Evolutionary conservation across 2,113 vertebrate genomes (phyloP).

Genomic region (Sturnus vulgaris): DNA sequence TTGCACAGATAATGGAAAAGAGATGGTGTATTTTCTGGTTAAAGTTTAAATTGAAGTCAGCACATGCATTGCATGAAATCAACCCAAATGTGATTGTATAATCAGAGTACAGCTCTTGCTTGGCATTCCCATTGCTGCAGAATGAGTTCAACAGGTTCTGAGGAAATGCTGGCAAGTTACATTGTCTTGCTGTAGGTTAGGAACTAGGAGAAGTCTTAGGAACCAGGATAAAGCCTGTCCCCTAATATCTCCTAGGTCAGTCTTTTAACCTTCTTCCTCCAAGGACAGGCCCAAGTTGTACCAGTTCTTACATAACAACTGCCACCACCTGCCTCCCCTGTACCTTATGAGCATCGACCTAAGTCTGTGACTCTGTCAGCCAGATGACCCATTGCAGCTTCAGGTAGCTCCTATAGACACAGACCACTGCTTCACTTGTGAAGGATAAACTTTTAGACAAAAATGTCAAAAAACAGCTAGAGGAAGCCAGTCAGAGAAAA

Average conservation of each 20-base stretch:
- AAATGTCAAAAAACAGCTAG: background rate
- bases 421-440: background rate
- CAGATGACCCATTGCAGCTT: background rate
- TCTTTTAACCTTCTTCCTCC: background rate
- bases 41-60: background rate
- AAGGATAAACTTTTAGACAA: background rate
- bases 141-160: background rate
- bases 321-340: background rate
- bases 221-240: background rate
- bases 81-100: background rate
- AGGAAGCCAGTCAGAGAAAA: background rate
- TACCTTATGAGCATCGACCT: background rate
- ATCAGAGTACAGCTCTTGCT: background rate
- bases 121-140: background rate
- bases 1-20: background rate
- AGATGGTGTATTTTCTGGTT: background rate
- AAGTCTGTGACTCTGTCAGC: background rate
- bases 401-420: rapidly evolving
- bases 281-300: background rate
- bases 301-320: background rate
- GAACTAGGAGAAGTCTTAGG: background rate
- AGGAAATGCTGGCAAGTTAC: background rate
- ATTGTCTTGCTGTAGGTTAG: background rate
- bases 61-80: background rate
- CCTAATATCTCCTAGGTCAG: background rate